A percentile compares a stretch with the other conserved stretches of the same genome.
phyloP scores from a whole-genome alignment of 2,797 vertebrate species.

The Xyrichtys novacula region DNA sequence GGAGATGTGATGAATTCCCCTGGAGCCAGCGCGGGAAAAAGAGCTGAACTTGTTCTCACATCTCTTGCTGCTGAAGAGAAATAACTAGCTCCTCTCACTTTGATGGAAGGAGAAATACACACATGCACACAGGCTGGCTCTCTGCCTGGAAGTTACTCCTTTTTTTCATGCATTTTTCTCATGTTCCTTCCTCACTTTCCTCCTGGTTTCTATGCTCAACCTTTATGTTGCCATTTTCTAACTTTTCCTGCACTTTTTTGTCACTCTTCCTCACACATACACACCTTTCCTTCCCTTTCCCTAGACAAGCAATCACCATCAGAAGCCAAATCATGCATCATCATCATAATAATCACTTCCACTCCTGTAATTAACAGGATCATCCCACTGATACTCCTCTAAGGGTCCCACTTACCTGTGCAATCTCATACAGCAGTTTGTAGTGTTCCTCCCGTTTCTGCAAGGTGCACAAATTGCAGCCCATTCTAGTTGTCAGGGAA shows the following conservation, averaged over 20 bases:
- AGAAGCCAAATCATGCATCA: constrained; percentile 1
- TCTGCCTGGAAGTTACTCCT: constrained; percentile 54
- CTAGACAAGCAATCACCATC: neutral
- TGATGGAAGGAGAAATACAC: constrained; percentile 59
- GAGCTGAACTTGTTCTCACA: constrained; percentile 75
- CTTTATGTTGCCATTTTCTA: neutral
- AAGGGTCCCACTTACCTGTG: constrained; percentile 90
- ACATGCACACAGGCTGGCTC: constrained; percentile 3
- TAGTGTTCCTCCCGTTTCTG: constrained; percentile 99
- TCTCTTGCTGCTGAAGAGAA: constrained; percentile 73
- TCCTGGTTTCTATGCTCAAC: constrained; percentile 14
- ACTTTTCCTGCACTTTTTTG: constrained; percentile 14
- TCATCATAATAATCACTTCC: constrained; percentile 6
- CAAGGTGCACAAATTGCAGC: constrained; percentile 99
- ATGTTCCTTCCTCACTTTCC: constrained; percentile 24
- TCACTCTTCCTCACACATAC: neutral
- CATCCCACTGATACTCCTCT: neutral
- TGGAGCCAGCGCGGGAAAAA: constrained; percentile 62
- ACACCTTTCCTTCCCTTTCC: neutral
- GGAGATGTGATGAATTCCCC: constrained; percentile 75
- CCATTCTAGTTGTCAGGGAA: constrained; percentile 93
- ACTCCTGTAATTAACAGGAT: constrained; percentile 22
- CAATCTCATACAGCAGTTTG: constrained; percentile 99
- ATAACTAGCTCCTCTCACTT: constrained; percentile 80
- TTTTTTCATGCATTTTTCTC: constrained; percentile 45